Conservation (phyloP, 2,888 invertebrate species). For the Lochmaea crataegi region DNA sequence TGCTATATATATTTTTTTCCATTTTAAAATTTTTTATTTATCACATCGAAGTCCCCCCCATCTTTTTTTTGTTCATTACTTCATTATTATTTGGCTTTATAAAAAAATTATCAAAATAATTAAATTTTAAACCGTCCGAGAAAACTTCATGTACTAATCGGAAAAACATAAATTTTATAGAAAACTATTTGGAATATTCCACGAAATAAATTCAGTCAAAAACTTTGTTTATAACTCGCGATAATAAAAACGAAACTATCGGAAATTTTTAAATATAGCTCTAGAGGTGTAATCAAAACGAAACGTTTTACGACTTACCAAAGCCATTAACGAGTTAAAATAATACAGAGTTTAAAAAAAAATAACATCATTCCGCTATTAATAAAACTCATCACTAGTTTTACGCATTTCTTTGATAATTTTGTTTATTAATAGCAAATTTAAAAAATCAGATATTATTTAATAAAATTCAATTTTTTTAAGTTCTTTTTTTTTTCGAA, state of each 20-base stretch:
- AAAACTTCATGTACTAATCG: too few relatives aligned
- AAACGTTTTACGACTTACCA: not conserved
- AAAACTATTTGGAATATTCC: not conserved
- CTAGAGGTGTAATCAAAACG: not conserved
- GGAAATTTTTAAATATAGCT: not conserved
- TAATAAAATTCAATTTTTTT: not conserved
- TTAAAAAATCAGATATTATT: not conserved
- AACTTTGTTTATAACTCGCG: not conserved
- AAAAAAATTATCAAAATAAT: too few relatives aligned
- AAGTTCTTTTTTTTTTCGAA: too few relatives aligned
- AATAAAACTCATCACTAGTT: not conserved
- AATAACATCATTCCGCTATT: not conserved
- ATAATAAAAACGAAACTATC: not conserved
- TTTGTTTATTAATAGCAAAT: not conserved
- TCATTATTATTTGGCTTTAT: too few relatives aligned
- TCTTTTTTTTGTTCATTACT: too few relatives aligned
- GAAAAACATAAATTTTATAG: too few relatives aligned
- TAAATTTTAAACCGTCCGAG: too few relatives aligned
- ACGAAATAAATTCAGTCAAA: not conserved
- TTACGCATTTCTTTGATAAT: not conserved
- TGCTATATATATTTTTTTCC: too few relatives aligned
- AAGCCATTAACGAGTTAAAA: conserved; percentile 2
- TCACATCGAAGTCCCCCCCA: too few relatives aligned
- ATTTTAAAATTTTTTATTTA: too few relatives aligned
- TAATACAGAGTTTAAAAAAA: not conserved